Evolutionary conservation across 2,113 vertebrate species (phyloP), one percentile per base, ranked within the genome.

Genomic region (Lipophrys pholis): DNA sequence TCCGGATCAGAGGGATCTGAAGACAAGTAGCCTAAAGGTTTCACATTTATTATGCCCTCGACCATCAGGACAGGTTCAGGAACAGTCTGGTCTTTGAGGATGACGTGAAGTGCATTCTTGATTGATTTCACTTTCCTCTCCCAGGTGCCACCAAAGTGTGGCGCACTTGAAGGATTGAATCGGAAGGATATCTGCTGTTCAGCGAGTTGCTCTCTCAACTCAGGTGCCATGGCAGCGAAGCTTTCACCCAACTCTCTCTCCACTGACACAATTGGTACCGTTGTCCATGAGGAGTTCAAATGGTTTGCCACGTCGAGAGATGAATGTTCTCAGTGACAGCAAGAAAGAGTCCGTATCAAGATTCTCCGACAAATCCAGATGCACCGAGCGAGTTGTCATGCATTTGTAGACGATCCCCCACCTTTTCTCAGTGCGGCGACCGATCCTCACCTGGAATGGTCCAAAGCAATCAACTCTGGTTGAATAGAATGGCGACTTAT

Each of bases 361-460:
- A 6, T 8, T 36, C 6, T 35, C 8, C 0, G 55, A 21, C 6
- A 43, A 14, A 8, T 68, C 14, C 1, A 12, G 41, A n/a, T 15
- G 21, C 4, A 30, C 30, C 3, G 12, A 10, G 16, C 50, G 8
- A 2, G 41, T 40, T 6, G 52, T 30, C 11, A 42, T 17, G 12
- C 64, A 49, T 39, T 63, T 63, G 7, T 38, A 63, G 8, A 63
- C 30, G 1, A 63, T 50, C 14, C 30, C 60, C 60, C 60, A 63
- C 3, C 14, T 2, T 15, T n/a, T n/a, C 6, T 63, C 60, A 10
- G 7, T 7, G 2, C 59, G 35, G 14, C 43, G 17, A 12, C 59
- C 59, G 1, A 48, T 48, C 14, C 15, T 35, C 11, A 49, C 36
- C 2, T 2, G 7, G 6, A 39, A 63, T 11, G 60, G 45, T 0